Evolutionary conservation across 2,888 invertebrate genomes (phyloP), one percentile per base, ranked within the genome.

Genomic region (Electrophaes corylata): DNA sequence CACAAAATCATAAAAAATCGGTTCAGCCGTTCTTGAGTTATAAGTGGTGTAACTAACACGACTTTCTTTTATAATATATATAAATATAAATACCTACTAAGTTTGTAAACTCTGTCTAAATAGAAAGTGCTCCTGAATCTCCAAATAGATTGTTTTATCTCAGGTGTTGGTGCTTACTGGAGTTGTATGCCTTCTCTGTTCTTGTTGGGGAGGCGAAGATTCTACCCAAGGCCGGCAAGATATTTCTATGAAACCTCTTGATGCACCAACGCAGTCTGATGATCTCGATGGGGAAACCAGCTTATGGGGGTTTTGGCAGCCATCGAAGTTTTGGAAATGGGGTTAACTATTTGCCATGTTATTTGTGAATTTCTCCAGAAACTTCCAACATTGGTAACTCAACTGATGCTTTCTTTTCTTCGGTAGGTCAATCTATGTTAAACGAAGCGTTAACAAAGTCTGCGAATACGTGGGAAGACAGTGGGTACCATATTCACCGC

Each of bases 361-460:
- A 47, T 19, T 52, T 6, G 33, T 33, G 41, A 60, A 18, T 51
- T 48, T 48, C 4, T 48, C 39, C 37, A 48, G 5, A 60, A 55
- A n/a, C 33, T 54, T 41, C 5, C 37, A 35, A 46, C 40, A 16
- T 6, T 41, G 12, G n/a, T 47, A 10, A 12, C 23, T 19, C 43
- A 51, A 60, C 58, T 64, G 31, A 51, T 33, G 26, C 50, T 57
- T 66, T 65, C 50, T 71, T 56, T 67, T 75, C 66, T 70, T 69
- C 65, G 56, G 18, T 78, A 83, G 83, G 84, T 80, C 76, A 71
- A 60, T 71, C 78, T 70, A 66, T 80, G 71, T 73, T 84, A 72
- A 78, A 78, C 70, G 76, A 78, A 62, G 78, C 75, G 68, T 76
- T 83, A 73, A 72, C 78, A 73, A 77, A 71, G 68, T 79, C 77